A percentile compares a stretch with the other conserved stretches of the same genome.
Conservation (phyloP, 2,888 invertebrate species). For the Campoletis raptor region DNA sequence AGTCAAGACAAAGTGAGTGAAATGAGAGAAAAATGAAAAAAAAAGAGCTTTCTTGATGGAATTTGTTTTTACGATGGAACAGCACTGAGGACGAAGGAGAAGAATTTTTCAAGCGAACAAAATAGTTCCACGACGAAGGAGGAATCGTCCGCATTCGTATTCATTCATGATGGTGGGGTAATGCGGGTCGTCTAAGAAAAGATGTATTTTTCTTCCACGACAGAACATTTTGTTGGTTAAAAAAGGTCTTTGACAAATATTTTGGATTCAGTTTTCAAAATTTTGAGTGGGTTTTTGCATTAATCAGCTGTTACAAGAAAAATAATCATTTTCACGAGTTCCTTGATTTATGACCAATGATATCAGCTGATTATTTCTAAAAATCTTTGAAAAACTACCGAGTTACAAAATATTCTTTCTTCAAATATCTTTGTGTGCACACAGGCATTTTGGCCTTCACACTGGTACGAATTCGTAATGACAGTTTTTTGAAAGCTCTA, state of each 20-base stretch:
- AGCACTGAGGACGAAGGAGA: neutral
- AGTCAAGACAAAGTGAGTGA: constrained; percentile 18
- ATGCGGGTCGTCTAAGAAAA: constrained; percentile 8
- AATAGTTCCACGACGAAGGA: neutral
- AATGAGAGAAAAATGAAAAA: constrained; percentile 15
- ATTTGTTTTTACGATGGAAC: constrained; percentile 19
- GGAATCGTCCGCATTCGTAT: neutral
- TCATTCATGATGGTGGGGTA: neutral
- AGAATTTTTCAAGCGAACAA: constrained; percentile 22
- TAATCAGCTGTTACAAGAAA: neutral
- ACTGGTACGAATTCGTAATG: no score
- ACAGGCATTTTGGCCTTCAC: no score
- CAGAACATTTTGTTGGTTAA: neutral
- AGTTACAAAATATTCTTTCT: neutral
- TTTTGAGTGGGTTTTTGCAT: neutral
- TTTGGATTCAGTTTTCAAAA: neutral
- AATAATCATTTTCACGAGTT: neutral
- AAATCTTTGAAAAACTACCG: neutral
- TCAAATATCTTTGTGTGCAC: no score
- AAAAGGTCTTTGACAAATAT: neutral
- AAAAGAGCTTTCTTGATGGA: constrained; percentile 22
- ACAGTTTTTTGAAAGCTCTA: no score
- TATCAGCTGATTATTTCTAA: neutral
- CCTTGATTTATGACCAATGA: neutral
- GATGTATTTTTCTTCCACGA: neutral